Percentiles rank a stretch among this genome's conserved stretches.
Evolutionary conservation across 2,888 invertebrate species (phyloP).

Genomic region (Hirtodrosophila confusa): DNA sequence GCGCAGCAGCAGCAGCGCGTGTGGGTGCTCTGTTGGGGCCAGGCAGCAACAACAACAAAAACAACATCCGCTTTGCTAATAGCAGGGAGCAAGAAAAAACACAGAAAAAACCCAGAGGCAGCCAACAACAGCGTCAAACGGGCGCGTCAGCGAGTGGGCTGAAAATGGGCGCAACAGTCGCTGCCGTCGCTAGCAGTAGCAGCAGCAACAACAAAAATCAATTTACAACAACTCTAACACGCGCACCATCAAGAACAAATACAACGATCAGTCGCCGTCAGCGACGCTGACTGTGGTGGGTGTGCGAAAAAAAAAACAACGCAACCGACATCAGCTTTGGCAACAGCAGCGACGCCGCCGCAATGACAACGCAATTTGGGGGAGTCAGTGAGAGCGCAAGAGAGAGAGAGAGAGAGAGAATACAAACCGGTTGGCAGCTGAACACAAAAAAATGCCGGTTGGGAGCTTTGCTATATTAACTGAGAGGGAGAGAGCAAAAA

Average conservation of each 20-base stretch:
- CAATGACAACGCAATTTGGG: constrained; percentile 70
- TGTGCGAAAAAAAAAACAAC: constrained; percentile 60
- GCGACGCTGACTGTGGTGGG: constrained; percentile 56
- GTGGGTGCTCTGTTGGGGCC: constrained; percentile 59
- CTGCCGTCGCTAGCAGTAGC: constrained; percentile 31
- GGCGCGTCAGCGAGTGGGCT: constrained; percentile 79
- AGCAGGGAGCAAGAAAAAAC: constrained; percentile 55
- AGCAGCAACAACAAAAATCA: constrained; percentile 64
- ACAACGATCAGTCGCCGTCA: constrained; percentile 62
- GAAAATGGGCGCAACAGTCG: constrained; percentile 81
- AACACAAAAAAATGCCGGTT: constrained; percentile 70
- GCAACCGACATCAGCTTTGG: constrained; percentile 20
- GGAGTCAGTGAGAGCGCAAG: constrained; percentile 61
- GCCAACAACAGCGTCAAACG: constrained; percentile 50
- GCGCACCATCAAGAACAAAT: constrained; percentile 66
- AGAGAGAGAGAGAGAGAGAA: constrained; percentile 31
- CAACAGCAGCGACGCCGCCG: constrained; percentile 29
- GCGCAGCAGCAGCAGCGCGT: constrained; percentile 44
- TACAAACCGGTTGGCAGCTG: constrained; percentile 72
- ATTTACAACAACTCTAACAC: constrained; percentile 72
- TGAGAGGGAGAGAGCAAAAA: constrained; percentile 1
- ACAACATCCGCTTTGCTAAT: constrained; percentile 80
- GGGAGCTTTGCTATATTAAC: constrained; percentile 47
- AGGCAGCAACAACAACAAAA: constrained; percentile 45
- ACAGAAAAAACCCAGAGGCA: constrained; percentile 38